A percentile compares a stretch with the other conserved stretches of the same genome.
Evolutionary conservation across 2,113 vertebrate species (phyloP).

Genomic region (Colaptes auratus): DNA sequence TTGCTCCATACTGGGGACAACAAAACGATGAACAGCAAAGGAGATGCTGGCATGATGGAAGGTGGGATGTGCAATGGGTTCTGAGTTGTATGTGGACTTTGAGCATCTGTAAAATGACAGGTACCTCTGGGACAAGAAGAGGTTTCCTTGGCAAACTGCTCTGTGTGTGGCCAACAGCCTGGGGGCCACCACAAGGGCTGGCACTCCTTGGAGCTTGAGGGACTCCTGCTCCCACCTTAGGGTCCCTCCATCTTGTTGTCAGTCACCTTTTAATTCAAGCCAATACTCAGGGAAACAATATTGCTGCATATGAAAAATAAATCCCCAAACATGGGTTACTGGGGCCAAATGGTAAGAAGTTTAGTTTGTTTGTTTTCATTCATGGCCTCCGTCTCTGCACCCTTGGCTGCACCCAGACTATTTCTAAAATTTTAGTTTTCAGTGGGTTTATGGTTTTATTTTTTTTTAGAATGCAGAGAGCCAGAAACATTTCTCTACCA

Average conservation of each 20-base stretch:
- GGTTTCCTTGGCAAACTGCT: background rate
- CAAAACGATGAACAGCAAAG: background rate
- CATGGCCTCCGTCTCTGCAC: background rate
- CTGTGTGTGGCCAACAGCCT: rapidly evolving
- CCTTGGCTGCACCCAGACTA: background rate
- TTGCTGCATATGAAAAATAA: background rate
- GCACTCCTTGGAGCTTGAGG: background rate
- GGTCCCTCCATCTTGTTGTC: background rate
- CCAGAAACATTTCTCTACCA: background rate
- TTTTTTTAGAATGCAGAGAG: background rate
- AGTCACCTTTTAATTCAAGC: background rate
- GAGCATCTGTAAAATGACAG: background rate
- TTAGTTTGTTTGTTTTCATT: background rate
- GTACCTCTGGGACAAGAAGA: background rate
- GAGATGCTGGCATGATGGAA: background rate
- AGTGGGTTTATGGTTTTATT: background rate
- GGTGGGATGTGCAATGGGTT: too few species aligned
- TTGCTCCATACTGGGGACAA: background rate
- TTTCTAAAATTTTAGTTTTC: background rate
- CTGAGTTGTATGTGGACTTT: rapidly evolving
- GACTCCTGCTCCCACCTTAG: background rate
- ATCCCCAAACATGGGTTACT: background rate
- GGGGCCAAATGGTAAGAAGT: background rate
- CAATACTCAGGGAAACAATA: background rate
- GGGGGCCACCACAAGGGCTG: background rate